Evolutionary conservation across 1,140 invertebrate genomes (phyloP).

Genomic region (Probaryconus sp.): DNA sequence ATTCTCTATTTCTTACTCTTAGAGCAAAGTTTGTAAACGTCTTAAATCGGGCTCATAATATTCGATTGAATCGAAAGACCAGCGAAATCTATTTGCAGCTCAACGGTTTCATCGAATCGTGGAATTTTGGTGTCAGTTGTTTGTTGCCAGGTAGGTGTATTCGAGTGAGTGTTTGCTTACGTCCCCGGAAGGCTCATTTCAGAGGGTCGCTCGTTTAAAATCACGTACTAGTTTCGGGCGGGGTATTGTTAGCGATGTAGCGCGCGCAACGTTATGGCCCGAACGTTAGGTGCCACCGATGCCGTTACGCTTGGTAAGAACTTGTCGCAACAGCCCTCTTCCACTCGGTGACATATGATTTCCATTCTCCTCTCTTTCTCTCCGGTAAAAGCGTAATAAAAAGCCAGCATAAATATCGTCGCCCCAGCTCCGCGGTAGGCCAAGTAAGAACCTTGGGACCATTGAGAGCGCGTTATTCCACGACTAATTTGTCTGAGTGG

Average conservation of each 20-base stretch:
- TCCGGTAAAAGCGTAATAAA: conserved; percentile 72
- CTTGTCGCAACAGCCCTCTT: conserved; percentile 59
- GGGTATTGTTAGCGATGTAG: conserved; percentile 41
- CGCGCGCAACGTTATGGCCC: conserved; percentile 59
- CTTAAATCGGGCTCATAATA: no score
- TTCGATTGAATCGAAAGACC: no score
- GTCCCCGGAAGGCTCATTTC: conserved; percentile 40
- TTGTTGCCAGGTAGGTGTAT: conserved; percentile 33
- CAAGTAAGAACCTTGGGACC: conserved; percentile 64
- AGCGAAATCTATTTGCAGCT: not conserved
- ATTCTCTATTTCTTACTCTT: no score
- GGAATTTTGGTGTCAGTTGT: conserved; percentile 16
- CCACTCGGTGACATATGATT: conserved; percentile 75
- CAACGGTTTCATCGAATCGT: conserved; percentile 5
- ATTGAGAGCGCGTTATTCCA: conserved; percentile 42
- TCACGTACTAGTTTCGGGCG: conserved; percentile 63
- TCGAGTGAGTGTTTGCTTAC: conserved; percentile 38
- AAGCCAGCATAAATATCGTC: conserved; percentile 75
- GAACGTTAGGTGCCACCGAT: conserved; percentile 68
- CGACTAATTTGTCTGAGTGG: conserved; percentile 77
- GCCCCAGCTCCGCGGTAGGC: conserved; percentile 14
- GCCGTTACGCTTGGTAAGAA: conserved; percentile 68
- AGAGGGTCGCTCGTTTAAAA: conserved; percentile 72
- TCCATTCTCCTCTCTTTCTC: conserved; percentile 71
- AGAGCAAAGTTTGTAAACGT: no score